Evolutionary conservation across 2,888 invertebrate species (phyloP).

Genomic region (Cephalotes varians): DNA sequence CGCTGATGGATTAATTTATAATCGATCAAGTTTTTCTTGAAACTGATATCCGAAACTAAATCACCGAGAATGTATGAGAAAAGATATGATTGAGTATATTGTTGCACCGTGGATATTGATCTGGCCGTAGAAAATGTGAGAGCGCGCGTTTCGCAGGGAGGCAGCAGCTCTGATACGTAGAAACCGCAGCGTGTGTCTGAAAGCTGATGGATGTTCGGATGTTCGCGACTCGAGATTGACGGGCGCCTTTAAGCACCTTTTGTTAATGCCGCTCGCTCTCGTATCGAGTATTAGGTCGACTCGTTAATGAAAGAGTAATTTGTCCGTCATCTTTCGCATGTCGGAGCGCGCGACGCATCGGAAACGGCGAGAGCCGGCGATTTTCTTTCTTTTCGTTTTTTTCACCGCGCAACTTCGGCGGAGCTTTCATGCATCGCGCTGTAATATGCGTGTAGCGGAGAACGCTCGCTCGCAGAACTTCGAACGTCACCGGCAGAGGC

Average conservation of each 20-base stretch:
- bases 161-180: constrained; percentile 24
- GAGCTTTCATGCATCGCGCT: constrained; percentile 16
- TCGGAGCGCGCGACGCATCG: constrained; percentile 18
- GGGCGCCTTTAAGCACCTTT: constrained; percentile 47
- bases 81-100: constrained; percentile 21
- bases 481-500: constrained; percentile 56
- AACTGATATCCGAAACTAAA: constrained; percentile 10
- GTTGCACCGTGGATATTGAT: constrained; percentile 24
- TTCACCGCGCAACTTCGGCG: constrained; percentile 22
- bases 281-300: constrained; percentile 32
- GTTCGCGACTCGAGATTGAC: constrained; percentile 50
- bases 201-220: constrained; percentile 48
- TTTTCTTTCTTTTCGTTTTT: constrained; percentile 1
- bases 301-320: constrained; percentile 44
- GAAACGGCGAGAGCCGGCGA: constrained; percentile 7
- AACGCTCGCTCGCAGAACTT: constrained; percentile 26
- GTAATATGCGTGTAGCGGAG: constrained; percentile 32
- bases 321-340: constrained; percentile 38
- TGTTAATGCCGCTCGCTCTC: constrained; percentile 35
- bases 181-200: constrained; percentile 43
- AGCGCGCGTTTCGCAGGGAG: not conserved
- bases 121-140: constrained; percentile 26
- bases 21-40: constrained; percentile 16
- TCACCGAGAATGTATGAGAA: constrained; percentile 9
- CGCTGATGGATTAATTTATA: constrained; percentile 22